Evolutionary conservation across 2,797 vertebrate species (phyloP).

Genomic region (Helicolenus hilgendorfi): DNA sequence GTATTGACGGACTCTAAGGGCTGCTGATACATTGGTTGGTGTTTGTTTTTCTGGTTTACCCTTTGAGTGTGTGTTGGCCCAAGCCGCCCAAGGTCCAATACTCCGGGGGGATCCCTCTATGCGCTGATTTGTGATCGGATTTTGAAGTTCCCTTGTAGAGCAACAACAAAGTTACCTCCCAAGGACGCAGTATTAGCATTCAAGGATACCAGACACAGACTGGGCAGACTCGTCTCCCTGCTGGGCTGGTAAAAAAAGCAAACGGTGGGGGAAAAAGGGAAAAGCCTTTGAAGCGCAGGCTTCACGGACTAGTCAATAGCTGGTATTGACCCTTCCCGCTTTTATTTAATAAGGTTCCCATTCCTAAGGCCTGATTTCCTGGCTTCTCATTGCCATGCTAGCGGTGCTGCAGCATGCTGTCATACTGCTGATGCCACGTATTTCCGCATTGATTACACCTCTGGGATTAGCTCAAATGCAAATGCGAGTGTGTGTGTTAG

Average conservation of each 20-base stretch:
- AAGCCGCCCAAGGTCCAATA: constrained; percentile 6
- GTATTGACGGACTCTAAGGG: constrained; percentile 44
- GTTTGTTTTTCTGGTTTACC: not conserved
- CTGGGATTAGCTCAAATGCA: constrained; percentile 88
- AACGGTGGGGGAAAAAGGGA: constrained; percentile 4
- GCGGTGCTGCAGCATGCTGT: constrained; percentile 73
- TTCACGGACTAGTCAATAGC: constrained; percentile 85
- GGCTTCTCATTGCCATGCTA: constrained; percentile 84
- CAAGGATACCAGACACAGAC: constrained; percentile 69
- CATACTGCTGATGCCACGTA: constrained; percentile 88
- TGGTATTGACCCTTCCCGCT: constrained; percentile 88
- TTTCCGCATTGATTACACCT: constrained; percentile 89
- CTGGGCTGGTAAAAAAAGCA: constrained; percentile 72
- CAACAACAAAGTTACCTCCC: constrained; percentile 73
- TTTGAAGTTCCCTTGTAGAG: constrained; percentile 61
- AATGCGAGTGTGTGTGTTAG: constrained; percentile 58
- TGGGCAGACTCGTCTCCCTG: constrained; percentile 51
- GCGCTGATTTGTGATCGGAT: constrained; percentile 49
- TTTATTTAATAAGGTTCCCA: constrained; percentile 90
- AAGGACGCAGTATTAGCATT: constrained; percentile 75
- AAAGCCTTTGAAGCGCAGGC: constrained; percentile 84
- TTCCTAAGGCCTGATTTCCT: constrained; percentile 79
- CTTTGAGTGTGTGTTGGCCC: constrained; percentile 9
- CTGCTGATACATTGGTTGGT: not conserved
- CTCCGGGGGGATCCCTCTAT: constrained; percentile 15